Conservation (phyloP, 2,113 vertebrate genomes). For the Halcyon senegalensis region DNA sequence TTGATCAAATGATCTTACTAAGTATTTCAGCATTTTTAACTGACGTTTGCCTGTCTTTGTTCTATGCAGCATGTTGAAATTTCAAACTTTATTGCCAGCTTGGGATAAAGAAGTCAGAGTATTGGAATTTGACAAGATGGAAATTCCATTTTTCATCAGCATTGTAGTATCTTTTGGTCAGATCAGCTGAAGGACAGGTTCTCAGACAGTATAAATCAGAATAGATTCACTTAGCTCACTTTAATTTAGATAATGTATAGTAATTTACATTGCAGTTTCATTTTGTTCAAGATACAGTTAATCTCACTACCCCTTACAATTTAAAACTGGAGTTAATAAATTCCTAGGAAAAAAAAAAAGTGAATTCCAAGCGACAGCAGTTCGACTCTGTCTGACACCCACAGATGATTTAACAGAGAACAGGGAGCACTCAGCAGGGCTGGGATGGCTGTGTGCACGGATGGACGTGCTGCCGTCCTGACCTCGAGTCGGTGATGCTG, state of each 20-base stretch:
- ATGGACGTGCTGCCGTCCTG: not conserved
- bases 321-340: not conserved
- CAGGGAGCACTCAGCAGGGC: accelerated
- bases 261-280: not conserved
- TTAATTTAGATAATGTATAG: not conserved
- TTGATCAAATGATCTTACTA: not conserved
- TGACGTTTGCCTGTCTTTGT: not conserved
- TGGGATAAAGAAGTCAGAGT: not conserved
- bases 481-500: not conserved
- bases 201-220: not conserved
- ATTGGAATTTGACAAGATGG: not conserved
- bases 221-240: not conserved
- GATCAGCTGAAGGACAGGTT: not conserved
- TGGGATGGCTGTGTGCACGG: accelerated
- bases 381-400: not conserved
- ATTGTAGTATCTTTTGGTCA: not conserved
- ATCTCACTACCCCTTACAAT: not conserved
- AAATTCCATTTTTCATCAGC: not conserved
- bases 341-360: not conserved
- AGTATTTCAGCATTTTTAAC: not conserved
- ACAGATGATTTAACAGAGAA: not conserved
- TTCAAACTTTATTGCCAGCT: not conserved
- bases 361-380: not conserved
- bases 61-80: not conserved
- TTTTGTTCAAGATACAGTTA: not conserved